Conservation (phyloP, 2,113 vertebrate species). For the Dipodomys merriami region DNA sequence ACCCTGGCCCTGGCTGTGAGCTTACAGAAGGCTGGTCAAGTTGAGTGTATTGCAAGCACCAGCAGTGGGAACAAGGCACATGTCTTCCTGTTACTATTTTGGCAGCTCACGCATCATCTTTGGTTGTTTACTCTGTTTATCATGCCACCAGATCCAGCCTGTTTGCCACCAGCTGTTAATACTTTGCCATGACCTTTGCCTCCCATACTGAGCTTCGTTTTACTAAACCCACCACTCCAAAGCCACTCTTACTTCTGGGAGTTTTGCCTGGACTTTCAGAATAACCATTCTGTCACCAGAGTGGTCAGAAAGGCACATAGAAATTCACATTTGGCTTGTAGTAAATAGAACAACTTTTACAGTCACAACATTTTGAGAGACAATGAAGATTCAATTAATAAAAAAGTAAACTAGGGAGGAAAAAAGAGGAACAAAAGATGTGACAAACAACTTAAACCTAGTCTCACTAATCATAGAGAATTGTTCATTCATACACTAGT, state of each 20-base stretch:
- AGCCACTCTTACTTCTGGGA: conserved; percentile 27
- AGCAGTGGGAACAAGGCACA: background rate
- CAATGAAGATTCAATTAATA: background rate
- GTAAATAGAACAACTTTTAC: background rate
- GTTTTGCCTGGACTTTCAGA: conserved; percentile 44
- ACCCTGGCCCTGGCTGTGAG: background rate
- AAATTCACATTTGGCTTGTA: background rate
- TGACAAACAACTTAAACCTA: background rate
- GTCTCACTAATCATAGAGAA: background rate
- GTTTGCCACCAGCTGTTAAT: conserved; percentile 40
- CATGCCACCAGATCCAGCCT: conserved; percentile 17
- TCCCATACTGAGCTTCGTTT: background rate
- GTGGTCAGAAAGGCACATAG: background rate
- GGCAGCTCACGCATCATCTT: background rate
- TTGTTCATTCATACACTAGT: background rate
- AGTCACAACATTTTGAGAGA: background rate
- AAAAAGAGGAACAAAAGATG: background rate
- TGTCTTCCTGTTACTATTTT: conserved; percentile 32
- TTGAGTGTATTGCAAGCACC: background rate
- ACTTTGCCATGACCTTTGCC: conserved; percentile 43
- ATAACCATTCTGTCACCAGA: background rate
- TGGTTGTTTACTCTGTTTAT: conserved; percentile 45
- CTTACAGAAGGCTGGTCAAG: background rate
- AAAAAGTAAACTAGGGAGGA: background rate
- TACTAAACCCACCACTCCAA: conserved; percentile 6